Conservation (phyloP, 1,140 invertebrate genomes). For the Hyles vespertilio region DNA sequence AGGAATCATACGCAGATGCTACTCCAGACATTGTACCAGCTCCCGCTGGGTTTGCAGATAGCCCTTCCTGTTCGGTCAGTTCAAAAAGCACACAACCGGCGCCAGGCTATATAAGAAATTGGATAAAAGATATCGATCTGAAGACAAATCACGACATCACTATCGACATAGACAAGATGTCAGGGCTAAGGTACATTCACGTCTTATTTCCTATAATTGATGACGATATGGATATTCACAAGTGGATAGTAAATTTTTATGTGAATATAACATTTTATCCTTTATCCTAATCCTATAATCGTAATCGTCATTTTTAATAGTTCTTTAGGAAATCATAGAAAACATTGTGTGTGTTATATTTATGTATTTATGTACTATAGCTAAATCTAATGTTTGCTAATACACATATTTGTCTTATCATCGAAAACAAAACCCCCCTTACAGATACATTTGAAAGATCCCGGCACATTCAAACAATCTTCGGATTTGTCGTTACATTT, state of each 20-base stretch:
- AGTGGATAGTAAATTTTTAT: too few relatives aligned
- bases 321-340: too few relatives aligned
- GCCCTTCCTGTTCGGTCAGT: conserved; percentile 78
- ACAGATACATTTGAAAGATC: conserved; percentile 74
- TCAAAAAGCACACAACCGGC: conserved; percentile 65
- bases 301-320: too few relatives aligned
- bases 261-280: too few relatives aligned
- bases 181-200: conserved; percentile 79
- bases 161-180: conserved; percentile 82
- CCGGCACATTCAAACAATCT: conserved; percentile 77
- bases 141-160: conserved; percentile 82
- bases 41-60: conserved; percentile 91
- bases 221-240: too few relatives aligned
- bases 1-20: conserved; percentile 75
- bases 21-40: conserved; percentile 88
- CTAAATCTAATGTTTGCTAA: conserved; percentile 7
- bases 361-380: too few relatives aligned
- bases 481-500: conserved; percentile 64
- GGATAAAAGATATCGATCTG: conserved; percentile 88
- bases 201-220: background rate
- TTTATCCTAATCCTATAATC: too few relatives aligned
- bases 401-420: conserved; percentile 34
- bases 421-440: conserved; percentile 67
- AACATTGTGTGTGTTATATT: too few relatives aligned
- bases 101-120: conserved; percentile 86